These are phyloP conservation scores for Choristoneura rosaceana DNA, from an alignment of 2,888 invertebrate species.

Conservation along the genomic window DNA sequence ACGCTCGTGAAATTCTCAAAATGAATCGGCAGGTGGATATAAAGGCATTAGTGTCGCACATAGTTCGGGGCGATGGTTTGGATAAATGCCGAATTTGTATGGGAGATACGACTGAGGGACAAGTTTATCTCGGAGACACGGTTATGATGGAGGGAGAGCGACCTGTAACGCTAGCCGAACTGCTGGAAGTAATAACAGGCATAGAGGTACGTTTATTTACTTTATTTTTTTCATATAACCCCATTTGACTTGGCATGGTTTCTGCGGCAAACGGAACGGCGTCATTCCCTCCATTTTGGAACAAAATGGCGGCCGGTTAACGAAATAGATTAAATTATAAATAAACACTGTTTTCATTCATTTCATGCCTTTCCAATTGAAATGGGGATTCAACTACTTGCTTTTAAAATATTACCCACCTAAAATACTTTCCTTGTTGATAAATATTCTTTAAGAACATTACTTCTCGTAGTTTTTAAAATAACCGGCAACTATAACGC, in stretches of 20 bases:
- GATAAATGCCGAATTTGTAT: constrained; percentile 80
- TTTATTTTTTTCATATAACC: constrained; percentile 39
- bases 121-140: constrained; percentile 76
- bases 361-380: constrained; percentile 41
- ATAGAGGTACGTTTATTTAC: constrained; percentile 65
- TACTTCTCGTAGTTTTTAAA: constrained; percentile 10
- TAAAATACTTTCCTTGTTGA: neutral
- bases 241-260: constrained; percentile 58
- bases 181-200: constrained; percentile 75
- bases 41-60: constrained; percentile 78
- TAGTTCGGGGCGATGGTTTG: constrained; percentile 75
- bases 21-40: constrained; percentile 77
- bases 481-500: constrained; percentile 30
- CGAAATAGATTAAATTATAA: neutral
- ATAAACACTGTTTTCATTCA: neutral
- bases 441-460: neutral
- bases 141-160: constrained; percentile 79
- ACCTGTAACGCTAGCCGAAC: constrained; percentile 72
- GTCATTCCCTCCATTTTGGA: constrained; percentile 60
- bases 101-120: constrained; percentile 78
- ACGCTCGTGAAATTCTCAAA: constrained; percentile 41
- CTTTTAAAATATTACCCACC: neutral
- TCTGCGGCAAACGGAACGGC: constrained; percentile 81
- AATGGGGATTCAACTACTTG: constrained; percentile 34
- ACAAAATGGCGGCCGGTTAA: constrained; percentile 65